phyloP scores from a whole-genome alignment of 2,797 vertebrate species.

The Melanogrammus aeglefinus region DNA sequence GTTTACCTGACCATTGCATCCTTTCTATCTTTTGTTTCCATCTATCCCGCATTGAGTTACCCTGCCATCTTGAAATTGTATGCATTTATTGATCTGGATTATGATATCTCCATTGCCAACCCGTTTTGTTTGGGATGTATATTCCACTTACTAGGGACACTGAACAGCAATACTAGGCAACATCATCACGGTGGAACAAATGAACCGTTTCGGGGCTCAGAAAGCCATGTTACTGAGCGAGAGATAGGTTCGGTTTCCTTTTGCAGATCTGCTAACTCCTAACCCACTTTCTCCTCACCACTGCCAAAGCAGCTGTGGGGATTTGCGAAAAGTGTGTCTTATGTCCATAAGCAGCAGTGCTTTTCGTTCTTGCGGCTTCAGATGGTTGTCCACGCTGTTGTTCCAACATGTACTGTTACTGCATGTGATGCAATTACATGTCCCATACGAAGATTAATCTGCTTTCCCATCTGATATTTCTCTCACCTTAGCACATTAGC shows the following conservation, averaged over 20 bases:
- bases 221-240: too few relatives aligned
- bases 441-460: background rate
- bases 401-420: background rate
- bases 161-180: too few relatives aligned
- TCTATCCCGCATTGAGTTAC: background rate
- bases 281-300: constrained; percentile 3
- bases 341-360: constrained; percentile 1
- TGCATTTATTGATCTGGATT: constrained; percentile 8
- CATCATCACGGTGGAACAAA: too few relatives aligned
- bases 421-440: background rate
- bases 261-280: background rate
- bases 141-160: background rate
- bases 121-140: background rate
- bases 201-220: too few relatives aligned
- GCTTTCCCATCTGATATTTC: background rate
- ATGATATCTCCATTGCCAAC: background rate
- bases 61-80: background rate
- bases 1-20: constrained; percentile 29
- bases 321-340: background rate
- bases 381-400: background rate
- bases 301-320: background rate
- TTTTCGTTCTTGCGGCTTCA: background rate
- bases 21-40: constrained; percentile 39
- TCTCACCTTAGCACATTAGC: background rate
- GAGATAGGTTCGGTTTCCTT: background rate